These are phyloP conservation scores for Conopomorpha cramerella DNA, from an alignment of 1,140 invertebrate species.

Conservation along the genomic window DNA sequence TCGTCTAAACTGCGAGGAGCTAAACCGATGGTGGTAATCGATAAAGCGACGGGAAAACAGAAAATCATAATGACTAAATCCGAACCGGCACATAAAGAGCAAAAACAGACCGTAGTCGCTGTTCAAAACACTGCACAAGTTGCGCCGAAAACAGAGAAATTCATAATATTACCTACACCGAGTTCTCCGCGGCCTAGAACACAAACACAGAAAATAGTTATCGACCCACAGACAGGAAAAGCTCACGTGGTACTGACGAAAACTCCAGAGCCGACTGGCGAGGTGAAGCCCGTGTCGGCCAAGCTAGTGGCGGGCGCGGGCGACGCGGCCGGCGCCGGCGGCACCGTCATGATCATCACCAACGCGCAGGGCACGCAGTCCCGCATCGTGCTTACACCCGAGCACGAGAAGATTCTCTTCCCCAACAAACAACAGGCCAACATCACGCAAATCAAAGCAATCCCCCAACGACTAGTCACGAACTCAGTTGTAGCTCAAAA, in stretches of 20 bases:
- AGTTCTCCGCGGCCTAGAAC: slow-evolving; percentile 28
- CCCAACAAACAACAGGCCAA: slow-evolving; percentile 46
- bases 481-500: slow-evolving; percentile 13
- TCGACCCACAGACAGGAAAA: slow-evolving; percentile 48
- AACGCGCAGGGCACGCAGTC: slow-evolving; percentile 63
- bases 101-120: slow-evolving; percentile 21
- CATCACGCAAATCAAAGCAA: slow-evolving; percentile 45
- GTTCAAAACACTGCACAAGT: slow-evolving; percentile 26
- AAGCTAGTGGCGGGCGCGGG: slow-evolving; percentile 38
- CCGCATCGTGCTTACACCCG: slow-evolving; percentile 60
- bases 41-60: slow-evolving; percentile 49
- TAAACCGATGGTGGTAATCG: slow-evolving; percentile 50
- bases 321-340: slow-evolving; percentile 23
- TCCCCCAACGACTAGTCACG: slow-evolving; percentile 30
- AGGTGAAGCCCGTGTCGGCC: slow-evolving; percentile 51
- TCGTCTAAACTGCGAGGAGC: slow-evolving; percentile 42
- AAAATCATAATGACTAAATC: slow-evolving; percentile 46
- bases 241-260: slow-evolving; percentile 40
- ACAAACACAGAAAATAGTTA: slow-evolving; percentile 47
- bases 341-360: slow-evolving; percentile 65
- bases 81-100: slow-evolving; percentile 30
- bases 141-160: slow-evolving; percentile 61
- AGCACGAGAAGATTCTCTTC: slow-evolving; percentile 62
- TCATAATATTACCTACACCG: slow-evolving; percentile 64
- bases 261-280: slow-evolving; percentile 19